phyloP scores from a whole-genome alignment of 2,797 vertebrate species.

The Phoxinus dragarum region DNA sequence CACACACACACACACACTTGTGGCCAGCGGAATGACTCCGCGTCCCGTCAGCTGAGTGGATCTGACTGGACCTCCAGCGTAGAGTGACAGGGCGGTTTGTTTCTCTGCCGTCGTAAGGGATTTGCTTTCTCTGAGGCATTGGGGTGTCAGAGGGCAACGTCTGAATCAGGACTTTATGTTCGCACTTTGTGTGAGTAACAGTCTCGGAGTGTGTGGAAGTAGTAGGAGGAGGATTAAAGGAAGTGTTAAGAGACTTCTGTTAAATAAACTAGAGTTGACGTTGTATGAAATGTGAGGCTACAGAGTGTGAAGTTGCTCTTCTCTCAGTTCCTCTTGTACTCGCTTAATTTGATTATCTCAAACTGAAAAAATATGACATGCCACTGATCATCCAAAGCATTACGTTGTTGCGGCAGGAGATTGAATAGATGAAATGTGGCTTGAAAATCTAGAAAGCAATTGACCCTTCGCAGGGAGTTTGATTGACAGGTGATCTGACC shows the following conservation, averaged over 20 bases:
- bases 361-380: not conserved
- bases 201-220: slow-evolving; percentile 33
- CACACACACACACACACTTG: slow-evolving; percentile 7
- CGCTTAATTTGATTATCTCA: not conserved
- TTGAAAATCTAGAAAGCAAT: not conserved
- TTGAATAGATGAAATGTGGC: not conserved
- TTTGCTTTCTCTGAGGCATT: slow-evolving; percentile 25
- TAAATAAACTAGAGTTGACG: slow-evolving; percentile 2
- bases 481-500: too few species aligned
- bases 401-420: not conserved
- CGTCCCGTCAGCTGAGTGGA: slow-evolving; percentile 4
- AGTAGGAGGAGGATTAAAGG: slow-evolving; percentile 12
- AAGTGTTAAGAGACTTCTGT: slow-evolving; percentile 36
- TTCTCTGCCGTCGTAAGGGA: slow-evolving; percentile 31
- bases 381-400: not conserved
- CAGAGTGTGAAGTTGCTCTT: slow-evolving; percentile 9
- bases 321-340: not conserved
- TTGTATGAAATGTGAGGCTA: slow-evolving; percentile 3
- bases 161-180: slow-evolving; percentile 32
- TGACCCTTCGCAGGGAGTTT: not conserved
- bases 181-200: slow-evolving; percentile 34
- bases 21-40: slow-evolving; percentile 37
- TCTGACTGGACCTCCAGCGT: not conserved
- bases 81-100: slow-evolving; percentile 44
- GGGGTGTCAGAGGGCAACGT: not conserved